phyloP scores from a whole-genome alignment of 2,797 vertebrate genomes.

The Hydrolagus colliei region DNA sequence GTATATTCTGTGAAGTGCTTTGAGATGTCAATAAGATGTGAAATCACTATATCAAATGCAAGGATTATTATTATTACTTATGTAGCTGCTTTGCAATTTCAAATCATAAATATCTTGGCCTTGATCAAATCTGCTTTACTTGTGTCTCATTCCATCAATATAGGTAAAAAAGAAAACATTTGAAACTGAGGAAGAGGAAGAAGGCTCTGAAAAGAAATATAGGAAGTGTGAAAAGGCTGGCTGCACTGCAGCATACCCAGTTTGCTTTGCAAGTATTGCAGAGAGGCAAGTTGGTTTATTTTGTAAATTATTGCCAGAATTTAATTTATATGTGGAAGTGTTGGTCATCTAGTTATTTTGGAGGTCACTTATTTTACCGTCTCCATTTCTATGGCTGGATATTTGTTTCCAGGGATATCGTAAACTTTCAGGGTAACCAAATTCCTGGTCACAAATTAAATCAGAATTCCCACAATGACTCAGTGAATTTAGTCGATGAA shows the following conservation, averaged over 20 bases:
- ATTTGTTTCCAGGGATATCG: too few relatives aligned
- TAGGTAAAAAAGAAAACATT: constrained; percentile 81
- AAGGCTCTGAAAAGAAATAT: constrained; percentile 85
- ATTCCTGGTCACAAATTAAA: too few relatives aligned
- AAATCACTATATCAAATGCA: too few relatives aligned
- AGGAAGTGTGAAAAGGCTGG: constrained; percentile 95
- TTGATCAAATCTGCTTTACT: constrained; percentile 23
- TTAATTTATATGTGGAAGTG: too few relatives aligned
- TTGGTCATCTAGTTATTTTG: too few relatives aligned
- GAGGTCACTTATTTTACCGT: too few relatives aligned
- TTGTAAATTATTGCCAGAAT: not conserved
- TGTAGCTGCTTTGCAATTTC: not conserved
- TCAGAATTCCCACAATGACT: too few relatives aligned
- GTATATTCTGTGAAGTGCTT: too few relatives aligned
- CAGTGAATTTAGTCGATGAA: too few relatives aligned
- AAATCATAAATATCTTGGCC: not conserved
- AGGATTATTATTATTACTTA: not conserved
- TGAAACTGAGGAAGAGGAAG: constrained; percentile 80
- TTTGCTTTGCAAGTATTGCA: constrained; percentile 93
- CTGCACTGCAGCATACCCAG: constrained; percentile 82
- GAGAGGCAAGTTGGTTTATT: constrained; percentile 62
- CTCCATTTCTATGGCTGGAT: too few relatives aligned
- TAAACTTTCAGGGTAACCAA: too few relatives aligned
- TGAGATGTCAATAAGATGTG: too few relatives aligned
- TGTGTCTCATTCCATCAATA: not conserved